These are phyloP conservation scores for Phalacrocorax carbo DNA, from an alignment of 2,113 vertebrate genomes.

Conservation along the genomic window DNA sequence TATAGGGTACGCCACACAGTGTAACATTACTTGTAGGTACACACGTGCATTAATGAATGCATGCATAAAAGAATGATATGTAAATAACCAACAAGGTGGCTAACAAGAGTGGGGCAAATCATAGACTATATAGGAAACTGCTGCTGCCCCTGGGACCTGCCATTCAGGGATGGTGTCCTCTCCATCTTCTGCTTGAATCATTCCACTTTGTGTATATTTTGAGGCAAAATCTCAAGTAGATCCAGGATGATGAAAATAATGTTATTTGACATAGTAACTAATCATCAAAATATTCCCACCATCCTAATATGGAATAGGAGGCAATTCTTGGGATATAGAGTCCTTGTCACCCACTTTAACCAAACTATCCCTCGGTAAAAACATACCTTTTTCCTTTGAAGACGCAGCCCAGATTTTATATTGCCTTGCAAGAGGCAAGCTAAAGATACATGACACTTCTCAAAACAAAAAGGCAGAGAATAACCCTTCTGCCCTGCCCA, in stretches of 20 bases:
- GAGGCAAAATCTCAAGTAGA: not conserved
- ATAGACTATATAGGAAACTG: not conserved
- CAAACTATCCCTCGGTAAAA: not conserved
- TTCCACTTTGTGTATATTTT: not conserved
- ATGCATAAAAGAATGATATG: not conserved
- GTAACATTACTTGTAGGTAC: not conserved
- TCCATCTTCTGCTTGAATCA: not conserved
- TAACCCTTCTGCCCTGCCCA: not conserved
- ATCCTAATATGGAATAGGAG: not conserved
- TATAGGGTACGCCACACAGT: not conserved
- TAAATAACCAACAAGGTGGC: not conserved
- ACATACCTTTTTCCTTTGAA: not conserved
- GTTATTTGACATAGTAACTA: not conserved
- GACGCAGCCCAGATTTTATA: not conserved
- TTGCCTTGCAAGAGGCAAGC: not conserved
- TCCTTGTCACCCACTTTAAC: not conserved
- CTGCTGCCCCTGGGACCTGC: not conserved
- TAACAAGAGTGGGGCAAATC: not conserved
- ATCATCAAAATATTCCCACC: not conserved
- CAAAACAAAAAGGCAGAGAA: constrained; percentile 31
- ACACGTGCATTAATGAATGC: not conserved
- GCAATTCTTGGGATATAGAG: not conserved
- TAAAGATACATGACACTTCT: not conserved
- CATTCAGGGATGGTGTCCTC: not conserved
- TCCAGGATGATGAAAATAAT: not conserved